Percentiles rank a stretch among this genome's conserved stretches.
phyloP scores from a whole-genome alignment of 1,140 invertebrate genomes.

The Neodiprion fabricii region DNA sequence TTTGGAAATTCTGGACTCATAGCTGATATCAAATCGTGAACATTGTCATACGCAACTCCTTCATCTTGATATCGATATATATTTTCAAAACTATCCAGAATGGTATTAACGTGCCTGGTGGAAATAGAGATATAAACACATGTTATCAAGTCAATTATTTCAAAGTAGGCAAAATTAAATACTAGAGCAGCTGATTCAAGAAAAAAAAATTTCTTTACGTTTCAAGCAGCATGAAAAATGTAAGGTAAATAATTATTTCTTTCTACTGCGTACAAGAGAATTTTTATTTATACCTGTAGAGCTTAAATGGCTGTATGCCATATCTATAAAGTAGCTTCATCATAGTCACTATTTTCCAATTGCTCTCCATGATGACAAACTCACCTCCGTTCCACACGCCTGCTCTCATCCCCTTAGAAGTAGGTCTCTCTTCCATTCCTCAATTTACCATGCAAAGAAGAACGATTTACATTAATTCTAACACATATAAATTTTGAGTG shows the following conservation, averaged over 20 bases:
- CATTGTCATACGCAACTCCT: slow-evolving; percentile 60
- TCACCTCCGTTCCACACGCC: slow-evolving; percentile 66
- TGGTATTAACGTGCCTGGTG: slow-evolving; percentile 40
- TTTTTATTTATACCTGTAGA: slow-evolving; percentile 50
- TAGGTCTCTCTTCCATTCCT: slow-evolving; percentile 51
- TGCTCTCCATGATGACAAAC: slow-evolving; percentile 63
- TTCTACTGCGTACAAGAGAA: neutral
- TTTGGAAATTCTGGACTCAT: slow-evolving; percentile 64
- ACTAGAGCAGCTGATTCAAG: too few species aligned
- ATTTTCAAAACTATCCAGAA: slow-evolving; percentile 56
- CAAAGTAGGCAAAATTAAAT: too few species aligned
- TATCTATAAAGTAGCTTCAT: slow-evolving; percentile 65
- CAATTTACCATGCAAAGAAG: slow-evolving; percentile 9
- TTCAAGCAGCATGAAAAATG: slow-evolving; percentile 9
- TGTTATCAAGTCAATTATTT: too few species aligned
- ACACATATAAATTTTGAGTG: neutral
- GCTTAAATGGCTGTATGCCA: slow-evolving; percentile 60
- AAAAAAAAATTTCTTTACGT: too few species aligned
- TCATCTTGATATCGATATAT: slow-evolving; percentile 67
- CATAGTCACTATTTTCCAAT: slow-evolving; percentile 56
- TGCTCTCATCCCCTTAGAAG: slow-evolving; percentile 27
- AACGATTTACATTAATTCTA: too few species aligned
- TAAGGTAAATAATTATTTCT: slow-evolving; percentile 12
- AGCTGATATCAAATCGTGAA: slow-evolving; percentile 60
- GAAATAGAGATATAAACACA: slow-evolving; percentile 18